Percentiles rank a stretch among this genome's conserved stretches.
phyloP scores from a whole-genome alignment of 2,797 vertebrate species.

The Sardinella longiceps region DNA sequence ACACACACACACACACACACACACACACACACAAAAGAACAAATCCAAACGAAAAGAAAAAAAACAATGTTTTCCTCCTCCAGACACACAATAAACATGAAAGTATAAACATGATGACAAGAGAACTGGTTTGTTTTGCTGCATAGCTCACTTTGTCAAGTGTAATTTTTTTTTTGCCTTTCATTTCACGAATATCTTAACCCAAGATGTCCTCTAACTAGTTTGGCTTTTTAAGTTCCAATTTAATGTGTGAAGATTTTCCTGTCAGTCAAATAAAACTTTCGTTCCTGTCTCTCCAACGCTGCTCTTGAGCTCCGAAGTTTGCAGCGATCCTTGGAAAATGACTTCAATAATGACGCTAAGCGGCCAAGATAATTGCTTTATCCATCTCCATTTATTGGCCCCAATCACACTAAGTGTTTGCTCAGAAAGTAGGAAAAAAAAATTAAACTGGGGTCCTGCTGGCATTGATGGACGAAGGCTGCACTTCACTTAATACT shows the following conservation, averaged over 20 bases:
- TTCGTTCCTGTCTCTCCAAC: not conserved
- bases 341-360: constrained; percentile 44
- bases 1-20: not conserved
- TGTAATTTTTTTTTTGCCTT: not conserved
- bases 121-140: not conserved
- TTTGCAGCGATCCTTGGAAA: not conserved
- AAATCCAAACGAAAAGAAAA: not conserved
- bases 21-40: not conserved
- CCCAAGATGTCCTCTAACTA: not conserved
- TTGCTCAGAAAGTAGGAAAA: constrained; percentile 44
- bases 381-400: constrained; percentile 69
- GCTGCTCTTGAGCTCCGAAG: not conserved
- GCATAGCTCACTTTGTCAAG: not conserved
- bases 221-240: not conserved
- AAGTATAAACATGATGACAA: not conserved
- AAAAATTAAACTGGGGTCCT: not conserved
- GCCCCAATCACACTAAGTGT: constrained; percentile 54
- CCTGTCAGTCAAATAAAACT: constrained; percentile 1
- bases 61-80: constrained; percentile 29
- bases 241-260: not conserved
- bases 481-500: constrained; percentile 20
- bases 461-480: constrained; percentile 36
- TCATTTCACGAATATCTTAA: not conserved
- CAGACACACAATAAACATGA: not conserved
- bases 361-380: constrained; percentile 57